Base-by-base conservation (phyloP, 2,113 vertebrate genomes). In the Cyanoramphus novaezelandiae region DNA sequence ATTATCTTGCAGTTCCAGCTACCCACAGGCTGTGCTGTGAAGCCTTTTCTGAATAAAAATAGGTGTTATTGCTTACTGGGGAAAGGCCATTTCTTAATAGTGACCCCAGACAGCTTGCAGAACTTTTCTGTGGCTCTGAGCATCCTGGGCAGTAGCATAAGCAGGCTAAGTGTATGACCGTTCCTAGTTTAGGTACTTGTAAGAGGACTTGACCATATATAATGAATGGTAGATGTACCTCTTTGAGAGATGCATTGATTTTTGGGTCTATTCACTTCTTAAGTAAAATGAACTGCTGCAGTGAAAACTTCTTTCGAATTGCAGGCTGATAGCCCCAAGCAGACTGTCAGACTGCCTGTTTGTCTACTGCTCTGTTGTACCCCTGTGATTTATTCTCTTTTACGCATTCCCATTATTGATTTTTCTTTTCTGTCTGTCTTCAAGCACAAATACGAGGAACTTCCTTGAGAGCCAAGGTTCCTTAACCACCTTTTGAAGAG, bases 231-330 rank as follows among this genome's bases (percentile, higher is more conserved):
- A 75, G 57, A 47, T 1, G 1, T 14, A 49, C 15, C 29, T 89
- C 15, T 65, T 43, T n/a, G 82, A 91, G 59, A 88, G 37, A 77
- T 28, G 23, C 81, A 89, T 62, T 82, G 84, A 87, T 93, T 82
- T 82, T 89, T 41, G 71, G 84, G 20, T 76, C 84, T 84, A 1
- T 72, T 60, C 79, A 53, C 18, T 75, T 53, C 74, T 82, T 63
- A 59, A 89, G 50, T 25, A 52, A 60, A 89, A 93, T 76, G 70
- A 91, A 76, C 47, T 85, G 75, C 82, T 64, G 16, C 47, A 16
- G 29, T 44, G 67, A 94, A 62, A 79, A 33, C 47, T 77, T 28
- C 88, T 75, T 47, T 87, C 69, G 37, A 52, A 44, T 3, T 65
- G 89, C 81, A 94, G 77, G 50, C 43, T 39, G 60, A 60, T 33